Conservation (phyloP, 2,113 vertebrate genomes). For the Ptilorrhoa leucosticta region DNA sequence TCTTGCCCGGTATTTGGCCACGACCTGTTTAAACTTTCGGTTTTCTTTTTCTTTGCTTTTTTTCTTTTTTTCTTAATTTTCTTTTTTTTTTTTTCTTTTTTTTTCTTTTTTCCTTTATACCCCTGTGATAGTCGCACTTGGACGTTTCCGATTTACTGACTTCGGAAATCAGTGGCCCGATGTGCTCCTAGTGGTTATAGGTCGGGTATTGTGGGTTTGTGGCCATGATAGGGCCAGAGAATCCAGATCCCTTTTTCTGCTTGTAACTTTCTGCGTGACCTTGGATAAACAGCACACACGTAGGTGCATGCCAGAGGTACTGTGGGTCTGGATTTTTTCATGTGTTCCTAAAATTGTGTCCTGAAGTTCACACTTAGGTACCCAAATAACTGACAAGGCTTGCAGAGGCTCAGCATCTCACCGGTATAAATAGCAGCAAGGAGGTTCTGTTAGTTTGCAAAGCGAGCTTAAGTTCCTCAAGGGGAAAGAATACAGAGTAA, state of each 20-base stretch:
- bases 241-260: background rate
- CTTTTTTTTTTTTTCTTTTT: rapidly evolving
- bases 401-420: background rate
- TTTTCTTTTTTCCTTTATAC: rapidly evolving
- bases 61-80: rapidly evolving
- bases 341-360: background rate
- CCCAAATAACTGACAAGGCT: background rate
- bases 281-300: background rate
- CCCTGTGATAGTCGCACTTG: background rate
- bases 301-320: background rate
- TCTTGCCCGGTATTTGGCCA: background rate
- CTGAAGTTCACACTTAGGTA: background rate
- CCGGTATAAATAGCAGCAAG: background rate
- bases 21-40: background rate
- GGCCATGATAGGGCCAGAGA: background rate
- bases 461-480: background rate
- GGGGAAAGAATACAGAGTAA: background rate
- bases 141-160: background rate
- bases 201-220: background rate
- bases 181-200: background rate
- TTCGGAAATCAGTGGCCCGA: background rate
- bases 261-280: background rate
- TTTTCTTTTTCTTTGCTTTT: rapidly evolving
- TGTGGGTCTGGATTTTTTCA: background rate
- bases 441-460: background rate